Conservation (phyloP, 2,797 vertebrate genomes). For the Phaenicophaeus curvirostris region DNA sequence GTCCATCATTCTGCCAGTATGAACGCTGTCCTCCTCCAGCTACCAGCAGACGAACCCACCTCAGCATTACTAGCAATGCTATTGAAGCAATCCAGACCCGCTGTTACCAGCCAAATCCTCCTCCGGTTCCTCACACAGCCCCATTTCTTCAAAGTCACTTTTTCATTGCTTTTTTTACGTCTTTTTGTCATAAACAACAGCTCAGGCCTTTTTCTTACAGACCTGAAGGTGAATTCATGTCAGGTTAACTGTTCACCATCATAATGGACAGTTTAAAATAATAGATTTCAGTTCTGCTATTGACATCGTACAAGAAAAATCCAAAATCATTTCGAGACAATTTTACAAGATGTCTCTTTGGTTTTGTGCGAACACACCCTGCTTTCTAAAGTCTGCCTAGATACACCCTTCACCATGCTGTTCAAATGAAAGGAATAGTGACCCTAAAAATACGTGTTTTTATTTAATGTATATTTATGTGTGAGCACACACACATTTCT, state of each 20-base stretch:
- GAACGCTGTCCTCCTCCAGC: neutral
- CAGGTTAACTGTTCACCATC: neutral
- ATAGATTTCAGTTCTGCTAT: neutral
- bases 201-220: neutral
- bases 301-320: neutral
- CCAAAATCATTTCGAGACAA: neutral
- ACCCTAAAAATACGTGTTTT: neutral
- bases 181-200: neutral
- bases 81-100: neutral
- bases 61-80: neutral
- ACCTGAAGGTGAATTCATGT: neutral
- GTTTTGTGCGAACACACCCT: neutral
- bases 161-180: neutral
- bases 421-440: neutral
- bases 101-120: neutral
- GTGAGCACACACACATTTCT: neutral
- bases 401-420: neutral
- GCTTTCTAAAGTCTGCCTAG: neutral
- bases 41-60: fast-evolving
- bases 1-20: neutral
- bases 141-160: neutral
- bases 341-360: neutral
- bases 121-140: fast-evolving
- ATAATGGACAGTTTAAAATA: neutral
- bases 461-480: too few species aligned